Conservation (phyloP, 2,888 invertebrate genomes). For the Sminthurinus aureus region DNA sequence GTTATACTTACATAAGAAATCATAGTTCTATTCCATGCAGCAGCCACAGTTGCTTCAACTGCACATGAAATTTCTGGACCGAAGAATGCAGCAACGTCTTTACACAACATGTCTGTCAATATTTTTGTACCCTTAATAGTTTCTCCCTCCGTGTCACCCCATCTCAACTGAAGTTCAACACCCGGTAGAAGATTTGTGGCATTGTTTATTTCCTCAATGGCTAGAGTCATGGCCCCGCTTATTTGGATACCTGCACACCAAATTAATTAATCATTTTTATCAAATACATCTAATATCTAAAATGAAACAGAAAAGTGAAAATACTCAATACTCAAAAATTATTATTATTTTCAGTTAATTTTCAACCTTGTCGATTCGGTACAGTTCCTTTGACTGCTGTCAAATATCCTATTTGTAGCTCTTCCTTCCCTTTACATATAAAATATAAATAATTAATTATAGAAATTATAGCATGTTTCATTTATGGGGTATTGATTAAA, state of each 20-base stretch:
- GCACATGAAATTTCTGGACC: slow-evolving; percentile 94
- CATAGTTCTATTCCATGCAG: slow-evolving; percentile 94
- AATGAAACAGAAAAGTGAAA: too few relatives aligned
- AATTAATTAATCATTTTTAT: too few relatives aligned
- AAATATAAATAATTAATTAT: background rate
- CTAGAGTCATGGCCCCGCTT: slow-evolving; percentile 89
- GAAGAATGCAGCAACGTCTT: slow-evolving; percentile 89
- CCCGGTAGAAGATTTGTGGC: slow-evolving; percentile 75
- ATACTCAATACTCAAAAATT: too few relatives aligned
- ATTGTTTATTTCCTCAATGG: slow-evolving; percentile 78
- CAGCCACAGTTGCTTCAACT: slow-evolving; percentile 93
- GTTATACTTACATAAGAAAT: slow-evolving; percentile 91
- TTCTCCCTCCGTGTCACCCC: slow-evolving; percentile 83
- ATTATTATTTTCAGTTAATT: too few relatives aligned
- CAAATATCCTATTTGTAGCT: slow-evolving; percentile 82
- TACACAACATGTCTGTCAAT: slow-evolving; percentile 87
- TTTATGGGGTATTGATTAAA: background rate
- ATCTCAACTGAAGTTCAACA: slow-evolving; percentile 75
- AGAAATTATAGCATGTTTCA: background rate
- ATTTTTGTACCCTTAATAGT: slow-evolving; percentile 82
- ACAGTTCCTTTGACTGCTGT: slow-evolving; percentile 81
- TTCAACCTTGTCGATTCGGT: slow-evolving; percentile 71
- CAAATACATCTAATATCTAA: too few relatives aligned
- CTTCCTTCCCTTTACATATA: slow-evolving; percentile 24
- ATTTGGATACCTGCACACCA: slow-evolving; percentile 71